These are phyloP conservation scores for Lanius collurio DNA, from an alignment of 2,113 vertebrate species.

Conservation along the genomic window DNA sequence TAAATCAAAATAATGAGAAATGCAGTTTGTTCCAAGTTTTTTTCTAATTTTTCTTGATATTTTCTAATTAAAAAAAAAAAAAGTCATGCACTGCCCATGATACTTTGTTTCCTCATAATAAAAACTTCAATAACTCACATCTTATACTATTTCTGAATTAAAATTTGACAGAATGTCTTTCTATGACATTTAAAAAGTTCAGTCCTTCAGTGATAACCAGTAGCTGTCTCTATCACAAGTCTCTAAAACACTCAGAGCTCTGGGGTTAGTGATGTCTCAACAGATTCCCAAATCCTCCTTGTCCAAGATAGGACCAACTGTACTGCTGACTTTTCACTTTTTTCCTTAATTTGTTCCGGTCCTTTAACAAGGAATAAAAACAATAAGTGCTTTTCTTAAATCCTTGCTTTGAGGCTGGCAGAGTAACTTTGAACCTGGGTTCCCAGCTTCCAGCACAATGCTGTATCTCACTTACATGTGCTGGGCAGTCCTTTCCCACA, in stretches of 20 bases:
- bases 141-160: not conserved
- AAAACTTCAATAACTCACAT: not conserved
- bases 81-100: not conserved
- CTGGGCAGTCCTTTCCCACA: not conserved
- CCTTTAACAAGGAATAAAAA: not conserved
- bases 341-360: not conserved
- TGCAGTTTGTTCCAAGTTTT: not conserved
- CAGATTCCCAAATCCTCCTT: not conserved
- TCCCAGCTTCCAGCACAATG: not conserved
- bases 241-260: not conserved
- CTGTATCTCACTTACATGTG: rapidly evolving
- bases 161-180: not conserved
- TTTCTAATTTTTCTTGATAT: not conserved
- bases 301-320: not conserved
- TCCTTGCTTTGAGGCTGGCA: not conserved
- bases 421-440: rapidly evolving
- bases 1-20: not conserved
- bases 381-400: not conserved
- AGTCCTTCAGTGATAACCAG: not conserved
- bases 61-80: not conserved
- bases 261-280: not conserved
- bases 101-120: not conserved
- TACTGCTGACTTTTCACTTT: not conserved
- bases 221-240: not conserved
- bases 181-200: not conserved